phyloP scores from a whole-genome alignment of 2,113 vertebrate species.

The Vombatus ursinus region DNA sequence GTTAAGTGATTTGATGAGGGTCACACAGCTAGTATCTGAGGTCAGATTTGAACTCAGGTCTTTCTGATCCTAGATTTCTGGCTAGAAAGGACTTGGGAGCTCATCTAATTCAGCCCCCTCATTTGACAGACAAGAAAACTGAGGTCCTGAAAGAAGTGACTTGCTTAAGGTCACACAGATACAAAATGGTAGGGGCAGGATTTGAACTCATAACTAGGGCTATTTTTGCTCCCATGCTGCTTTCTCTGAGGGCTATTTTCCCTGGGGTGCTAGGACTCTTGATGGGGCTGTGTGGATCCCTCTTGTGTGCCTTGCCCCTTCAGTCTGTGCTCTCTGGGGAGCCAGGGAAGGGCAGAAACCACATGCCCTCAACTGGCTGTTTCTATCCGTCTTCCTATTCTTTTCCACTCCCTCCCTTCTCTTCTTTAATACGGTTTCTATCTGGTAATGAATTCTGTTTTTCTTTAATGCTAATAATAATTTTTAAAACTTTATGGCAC shows the following conservation, averaged over 20 bases:
- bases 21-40: neutral
- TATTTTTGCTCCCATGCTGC: neutral
- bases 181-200: neutral
- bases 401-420: neutral
- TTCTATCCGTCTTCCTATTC: neutral
- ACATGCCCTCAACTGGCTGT: neutral
- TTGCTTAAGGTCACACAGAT: neutral
- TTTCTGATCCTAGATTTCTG: neutral
- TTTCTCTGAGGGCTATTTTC: neutral
- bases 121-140: neutral
- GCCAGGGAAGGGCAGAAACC: neutral
- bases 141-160: too few species aligned
- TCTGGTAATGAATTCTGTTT: slow-evolving; percentile 20
- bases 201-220: neutral
- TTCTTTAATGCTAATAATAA: neutral
- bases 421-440: neutral
- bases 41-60: neutral
- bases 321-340: neutral
- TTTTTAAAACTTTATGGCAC: neutral
- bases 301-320: too few species aligned
- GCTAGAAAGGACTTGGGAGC: neutral
- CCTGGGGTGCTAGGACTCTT: neutral
- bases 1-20: neutral
- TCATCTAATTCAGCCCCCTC: neutral
- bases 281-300: too few species aligned